Base-by-base conservation (phyloP, 2,888 invertebrate species). In the Dryadula phaetusa region DNA sequence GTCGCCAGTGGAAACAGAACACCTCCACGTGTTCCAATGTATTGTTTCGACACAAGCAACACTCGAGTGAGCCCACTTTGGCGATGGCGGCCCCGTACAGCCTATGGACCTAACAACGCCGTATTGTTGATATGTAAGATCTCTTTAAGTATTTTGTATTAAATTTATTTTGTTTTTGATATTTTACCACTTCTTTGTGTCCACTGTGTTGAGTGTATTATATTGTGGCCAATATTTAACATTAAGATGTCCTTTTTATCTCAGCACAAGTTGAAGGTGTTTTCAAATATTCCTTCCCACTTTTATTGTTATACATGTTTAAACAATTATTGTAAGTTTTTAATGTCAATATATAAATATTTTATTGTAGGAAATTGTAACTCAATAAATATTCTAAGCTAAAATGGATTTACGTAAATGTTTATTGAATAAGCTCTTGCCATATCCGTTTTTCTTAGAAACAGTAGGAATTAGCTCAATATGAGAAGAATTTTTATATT, bases 131-230 rank as follows among this genome's bases (percentile, higher is more conserved):
- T 37, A 37, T 32, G 4, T 54, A 37, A 54, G 37, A 54, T 54
- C 37, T 54, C 37, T 37, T 37, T 6, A 20, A 20, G 34, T 53
- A 12, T 54, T 54, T 54, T 37, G 20, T 37, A 37, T n/a, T n/a
- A 54, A 3, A 54, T 37, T 20, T 37, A 54, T 14, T 53, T 34
- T 53, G 20, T 34, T 53, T 53, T 53, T 34, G 34, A 53, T 20
- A 34, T 1, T 34, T 20, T 53, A 34, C 34, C 6, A 34, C 28
- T 18, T 20, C 7, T 40, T 22, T 37, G 40, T 54, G 22, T 20
- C 14, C 18, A 20, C n/a, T 40, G 25, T 56, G 20, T 37, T 37
- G 22, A n/a, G 37, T 10, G n/a, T 40, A 37, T 22, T 54, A 37
- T 8, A 22, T 16, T n/a, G n/a, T n/a, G n/a, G 1, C 5, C 12